Evolutionary conservation across 2,113 vertebrate species (phyloP).

Genomic region (Heptranchias perlo): DNA sequence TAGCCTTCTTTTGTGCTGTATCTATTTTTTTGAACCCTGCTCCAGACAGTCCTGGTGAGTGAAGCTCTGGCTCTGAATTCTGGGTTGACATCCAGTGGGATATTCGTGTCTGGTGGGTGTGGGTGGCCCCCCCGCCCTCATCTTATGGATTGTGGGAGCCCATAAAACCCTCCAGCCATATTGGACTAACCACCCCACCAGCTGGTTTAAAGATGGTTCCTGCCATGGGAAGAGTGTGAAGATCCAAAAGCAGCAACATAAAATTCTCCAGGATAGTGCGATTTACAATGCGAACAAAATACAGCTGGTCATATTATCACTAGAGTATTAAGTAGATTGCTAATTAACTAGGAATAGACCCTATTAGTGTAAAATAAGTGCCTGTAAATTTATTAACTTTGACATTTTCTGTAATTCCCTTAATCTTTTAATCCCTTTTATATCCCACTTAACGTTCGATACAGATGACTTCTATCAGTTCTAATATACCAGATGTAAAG

Average conservation of each 20-base stretch:
- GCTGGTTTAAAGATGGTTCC: no score
- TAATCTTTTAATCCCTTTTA: constrained; percentile 26
- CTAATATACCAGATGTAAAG: neutral
- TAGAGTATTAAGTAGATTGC: neutral
- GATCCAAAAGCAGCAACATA: neutral
- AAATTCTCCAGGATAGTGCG: neutral
- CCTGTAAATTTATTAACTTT: constrained; percentile 18
- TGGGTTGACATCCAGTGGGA: no score
- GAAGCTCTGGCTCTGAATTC: no score
- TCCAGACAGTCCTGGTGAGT: neutral
- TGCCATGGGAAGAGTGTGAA: neutral
- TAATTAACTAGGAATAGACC: constrained; percentile 11
- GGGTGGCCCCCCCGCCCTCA: no score
- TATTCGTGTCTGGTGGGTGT: no score
- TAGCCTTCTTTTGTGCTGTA: no score
- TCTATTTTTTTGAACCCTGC: no score
- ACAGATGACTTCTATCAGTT: neutral
- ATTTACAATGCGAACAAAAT: neutral
- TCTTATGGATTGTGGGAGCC: no score
- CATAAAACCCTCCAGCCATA: no score
- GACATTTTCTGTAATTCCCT: neutral
- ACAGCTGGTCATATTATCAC: neutral
- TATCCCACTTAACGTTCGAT: neutral
- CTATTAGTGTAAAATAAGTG: neutral
- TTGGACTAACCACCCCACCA: no score